phyloP scores from a whole-genome alignment of 2,888 invertebrate species.

The Elegia similella region DNA sequence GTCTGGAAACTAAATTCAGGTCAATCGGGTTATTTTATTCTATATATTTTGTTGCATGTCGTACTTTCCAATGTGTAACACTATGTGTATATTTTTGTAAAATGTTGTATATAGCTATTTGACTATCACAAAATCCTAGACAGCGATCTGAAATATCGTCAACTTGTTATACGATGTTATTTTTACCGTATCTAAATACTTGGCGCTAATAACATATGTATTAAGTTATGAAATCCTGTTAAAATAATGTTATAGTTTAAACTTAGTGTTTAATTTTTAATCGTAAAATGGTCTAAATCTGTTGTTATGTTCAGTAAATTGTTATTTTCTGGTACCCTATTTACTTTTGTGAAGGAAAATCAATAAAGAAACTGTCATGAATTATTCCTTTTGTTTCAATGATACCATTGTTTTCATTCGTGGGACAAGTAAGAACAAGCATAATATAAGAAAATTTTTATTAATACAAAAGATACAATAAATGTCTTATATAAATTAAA shows the following conservation, averaged over 20 bases:
- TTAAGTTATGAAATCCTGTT: not conserved
- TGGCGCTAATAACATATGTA: not conserved
- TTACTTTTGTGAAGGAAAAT: slow-evolving; percentile 68
- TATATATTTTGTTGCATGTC: too few species aligned
- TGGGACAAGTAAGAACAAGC: not conserved
- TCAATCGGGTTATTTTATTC: too few species aligned
- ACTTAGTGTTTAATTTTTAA: not conserved
- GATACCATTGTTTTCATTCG: too few species aligned
- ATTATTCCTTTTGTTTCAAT: slow-evolving; percentile 37
- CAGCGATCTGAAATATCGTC: too few species aligned
- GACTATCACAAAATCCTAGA: too few species aligned
- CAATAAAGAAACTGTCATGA: slow-evolving; percentile 66
- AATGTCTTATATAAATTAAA: not conserved
- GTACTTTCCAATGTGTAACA: too few species aligned
- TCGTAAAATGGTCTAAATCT: not conserved
- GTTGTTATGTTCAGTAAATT: not conserved
- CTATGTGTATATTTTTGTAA: too few species aligned
- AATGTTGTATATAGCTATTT: too few species aligned
- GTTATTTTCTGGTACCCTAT: slow-evolving; percentile 22
- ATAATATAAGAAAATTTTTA: slow-evolving; percentile 12
- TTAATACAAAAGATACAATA: slow-evolving; percentile 10
- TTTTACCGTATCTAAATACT: not conserved
- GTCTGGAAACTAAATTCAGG: too few species aligned
- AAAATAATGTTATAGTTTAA: not conserved
- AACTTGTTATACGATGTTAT: too few species aligned